A percentile compares a stretch with the other conserved stretches of the same genome.
Conservation (phyloP, 2,888 invertebrate genomes). For the Amphipoea oculea region DNA sequence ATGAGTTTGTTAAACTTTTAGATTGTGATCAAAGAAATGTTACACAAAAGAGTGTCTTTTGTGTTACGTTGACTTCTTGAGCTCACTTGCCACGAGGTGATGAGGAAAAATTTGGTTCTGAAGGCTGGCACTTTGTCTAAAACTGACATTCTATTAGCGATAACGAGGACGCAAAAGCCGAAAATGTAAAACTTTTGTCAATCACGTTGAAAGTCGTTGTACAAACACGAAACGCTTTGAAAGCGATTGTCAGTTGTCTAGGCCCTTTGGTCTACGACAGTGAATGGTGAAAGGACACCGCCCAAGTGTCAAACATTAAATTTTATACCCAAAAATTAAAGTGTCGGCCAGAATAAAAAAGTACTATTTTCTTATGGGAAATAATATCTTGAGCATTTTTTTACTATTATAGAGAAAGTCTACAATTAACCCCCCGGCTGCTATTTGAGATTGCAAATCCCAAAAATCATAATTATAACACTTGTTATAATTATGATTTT, state of each 20-base stretch:
- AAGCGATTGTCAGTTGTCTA: neutral
- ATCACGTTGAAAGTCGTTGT: neutral
- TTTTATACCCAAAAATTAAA: no score
- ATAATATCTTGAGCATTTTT: no score
- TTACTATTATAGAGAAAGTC: no score
- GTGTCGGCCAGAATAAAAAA: no score
- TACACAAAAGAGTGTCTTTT: neutral
- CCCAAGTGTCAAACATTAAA: no score
- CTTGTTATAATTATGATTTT: no score
- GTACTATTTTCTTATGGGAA: no score
- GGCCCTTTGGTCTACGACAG: neutral
- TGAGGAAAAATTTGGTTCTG: neutral
- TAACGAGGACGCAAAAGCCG: neutral
- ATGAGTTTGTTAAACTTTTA: neutral
- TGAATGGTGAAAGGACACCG: neutral
- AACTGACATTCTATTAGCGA: neutral
- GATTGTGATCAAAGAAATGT: neutral
- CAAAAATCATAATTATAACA: no score
- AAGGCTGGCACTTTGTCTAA: neutral
- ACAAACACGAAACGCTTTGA: neutral
- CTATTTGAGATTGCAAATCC: no score
- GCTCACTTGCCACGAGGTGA: neutral
- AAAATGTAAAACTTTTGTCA: neutral
- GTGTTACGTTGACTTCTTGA: neutral
- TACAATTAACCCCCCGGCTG: no score